These are phyloP conservation scores for Ploceus nigricollis DNA, from an alignment of 2,113 vertebrate genomes.

Conservation along the genomic window DNA sequence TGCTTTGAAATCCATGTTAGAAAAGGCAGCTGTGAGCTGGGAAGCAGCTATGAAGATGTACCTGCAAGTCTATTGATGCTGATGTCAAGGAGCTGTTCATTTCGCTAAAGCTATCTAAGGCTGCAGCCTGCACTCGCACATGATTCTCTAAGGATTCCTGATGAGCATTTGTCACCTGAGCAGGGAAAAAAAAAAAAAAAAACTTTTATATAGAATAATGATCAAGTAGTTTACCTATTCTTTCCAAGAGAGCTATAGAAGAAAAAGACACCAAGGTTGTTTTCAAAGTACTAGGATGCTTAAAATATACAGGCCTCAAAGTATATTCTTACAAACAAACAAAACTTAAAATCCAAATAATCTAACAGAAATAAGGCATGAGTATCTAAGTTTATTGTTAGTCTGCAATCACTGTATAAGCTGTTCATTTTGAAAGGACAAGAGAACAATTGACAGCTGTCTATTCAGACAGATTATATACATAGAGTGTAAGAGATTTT, in stretches of 20 bases:
- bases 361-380: not conserved
- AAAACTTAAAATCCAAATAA: not conserved
- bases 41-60: constrained; percentile 46
- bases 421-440: not conserved
- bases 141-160: constrained; percentile 85
- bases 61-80: constrained; percentile 90
- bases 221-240: constrained; percentile 17
- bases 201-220: constrained; percentile 15
- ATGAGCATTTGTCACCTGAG: constrained; percentile 82
- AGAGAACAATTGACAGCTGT: not conserved
- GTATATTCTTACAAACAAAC: not conserved
- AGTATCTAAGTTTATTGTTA: not conserved
- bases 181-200: not conserved
- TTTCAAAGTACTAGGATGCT: not conserved
- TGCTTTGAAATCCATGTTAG: constrained; percentile 4
- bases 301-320: not conserved
- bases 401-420: not conserved
- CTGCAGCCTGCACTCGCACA: constrained; percentile 81
- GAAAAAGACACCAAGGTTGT: not conserved
- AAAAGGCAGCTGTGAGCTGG: constrained; percentile 6
- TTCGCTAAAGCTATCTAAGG: constrained; percentile 89
- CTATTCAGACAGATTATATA: not conserved
- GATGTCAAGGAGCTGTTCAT: constrained; percentile 88
- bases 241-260: not conserved
- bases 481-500: too few relatives aligned